phyloP scores from a whole-genome alignment of 64 coral and sea anemone genomes.

The Acropora yongei region DNA sequence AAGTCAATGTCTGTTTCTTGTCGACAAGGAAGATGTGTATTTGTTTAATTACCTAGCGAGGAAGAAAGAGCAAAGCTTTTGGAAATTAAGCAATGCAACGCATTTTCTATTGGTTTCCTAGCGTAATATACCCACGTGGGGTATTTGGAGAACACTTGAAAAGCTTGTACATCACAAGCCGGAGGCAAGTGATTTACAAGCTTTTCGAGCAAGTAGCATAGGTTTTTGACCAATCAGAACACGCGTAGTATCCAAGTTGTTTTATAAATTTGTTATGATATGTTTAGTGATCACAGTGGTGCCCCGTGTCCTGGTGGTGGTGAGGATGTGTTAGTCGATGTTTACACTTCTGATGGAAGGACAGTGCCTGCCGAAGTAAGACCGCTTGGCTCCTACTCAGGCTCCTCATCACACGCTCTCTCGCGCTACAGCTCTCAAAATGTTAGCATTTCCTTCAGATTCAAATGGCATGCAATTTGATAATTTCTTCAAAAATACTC shows the following conservation, averaged over 20 bases:
- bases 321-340: constrained; percentile 91
- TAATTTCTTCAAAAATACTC: constrained; percentile 29
- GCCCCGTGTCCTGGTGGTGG: constrained; percentile 87
- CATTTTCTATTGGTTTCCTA: no score
- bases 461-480: constrained; percentile 42
- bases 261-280: background rate
- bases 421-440: constrained; percentile 78
- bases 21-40: no score
- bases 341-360: constrained; percentile 90
- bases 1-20: no score
- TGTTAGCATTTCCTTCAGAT: constrained; percentile 71
- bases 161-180: no score
- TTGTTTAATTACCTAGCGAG: no score
- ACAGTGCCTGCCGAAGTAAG: constrained; percentile 99
- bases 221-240: no score
- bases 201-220: no score
- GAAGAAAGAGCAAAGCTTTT: no score
- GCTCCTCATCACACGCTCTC: constrained; percentile 69
- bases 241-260: background rate
- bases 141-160: no score
- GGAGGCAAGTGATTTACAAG: no score
- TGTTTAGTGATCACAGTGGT: constrained; percentile 87
- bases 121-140: no score
- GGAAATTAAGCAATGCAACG: no score
- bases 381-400: constrained; percentile 79